Evolutionary conservation across 2,113 vertebrate species (phyloP), one percentile per base, ranked within the genome.

Genomic region (Mirza zaza): DNA sequence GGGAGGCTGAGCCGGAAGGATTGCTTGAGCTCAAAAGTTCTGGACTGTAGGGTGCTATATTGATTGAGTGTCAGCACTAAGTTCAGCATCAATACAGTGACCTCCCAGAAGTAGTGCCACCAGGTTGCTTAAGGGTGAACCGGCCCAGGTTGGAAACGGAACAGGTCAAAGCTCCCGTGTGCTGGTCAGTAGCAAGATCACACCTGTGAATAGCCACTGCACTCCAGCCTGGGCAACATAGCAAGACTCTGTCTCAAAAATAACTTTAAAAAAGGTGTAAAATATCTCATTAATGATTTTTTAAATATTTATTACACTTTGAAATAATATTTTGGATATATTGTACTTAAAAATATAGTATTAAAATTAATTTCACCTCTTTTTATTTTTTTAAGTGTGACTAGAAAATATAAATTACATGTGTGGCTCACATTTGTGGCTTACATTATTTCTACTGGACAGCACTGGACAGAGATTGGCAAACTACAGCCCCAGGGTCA

Each of bases 351-450:
- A 86, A 79, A 42, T 34, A 76, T 18, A 68, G 8, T 34, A 79
- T 92, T 89, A 76, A 91, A 59, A 87, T 95, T 80, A 79, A 73
- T 59, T 87, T 71, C 39, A 90, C 29, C 25, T 52, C 42, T 77
- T 89, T 79, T 14, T 18, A 50, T 25, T 65, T 67, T 90, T 67
- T 57, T 55, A 90, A 71, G 39, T 50, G 10, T 87, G 63, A 17
- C 9, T 52, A 52, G 17, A 61, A 73, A 65, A 42, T 36, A 68
- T 71, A 27, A 87, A 59, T 80, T 79, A n/a, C 5, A 17, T 25
- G 15, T 10, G 61, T 70, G 52, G 20, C 39, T 94, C 2, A 6
- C 25, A 11, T 84, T 48, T 93, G 45, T 80, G 27, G 39, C 15
- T 87, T 34, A 29, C 23, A 13, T 70, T 61, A 23, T 73, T 93